Base-by-base conservation (phyloP, 1,140 invertebrate genomes). In the Lordiphosa clarofinis region DNA sequence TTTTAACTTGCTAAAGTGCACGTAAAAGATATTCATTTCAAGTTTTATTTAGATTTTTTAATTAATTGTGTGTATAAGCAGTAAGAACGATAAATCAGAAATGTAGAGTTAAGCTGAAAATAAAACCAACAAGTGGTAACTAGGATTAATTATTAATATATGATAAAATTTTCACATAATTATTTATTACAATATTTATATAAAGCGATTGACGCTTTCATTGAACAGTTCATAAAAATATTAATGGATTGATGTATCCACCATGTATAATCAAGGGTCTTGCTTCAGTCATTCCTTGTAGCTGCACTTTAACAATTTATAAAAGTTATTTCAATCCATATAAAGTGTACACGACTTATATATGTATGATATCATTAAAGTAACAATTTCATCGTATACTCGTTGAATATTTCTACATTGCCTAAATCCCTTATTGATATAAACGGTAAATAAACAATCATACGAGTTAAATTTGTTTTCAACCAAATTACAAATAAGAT, bases 231-330 rank as follows among this genome's bases (percentile, higher is more conserved):
- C 60, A 74, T 71, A 62, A 13, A 56, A 56, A 76, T 62, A 61
- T 66, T 67, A 66, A 61, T 71, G 65, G 68, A 75, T 82, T 66
- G 67, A 84, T 78, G 67, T 86, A 62, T 74, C 67, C 56, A 86
- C 62, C 57, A 78, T 73, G 75, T 72, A 68, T 69, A 82, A 74
- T 64, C 60, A 86, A 87, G 70, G 73, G 58, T 54, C 65, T 76
- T 82, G 71, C 82, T 86, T 70, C 56, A 74, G 81, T 79, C 86
- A 87, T 87, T 87, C 86, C 86, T 86, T 87, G 73, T 71, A 87
- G 72, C 64, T 81, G 75, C 75, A 81, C 75, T 87, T 76, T 81
- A 82, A 82, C 74, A 73, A 87, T 78, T 65, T 62, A 74, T 73
- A 64, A 54, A 72, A 66, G 39, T 66, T 71, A 73, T 78, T 78